Conservation (phyloP, 2,888 invertebrate species). For the Drosophila vallismaia region DNA sequence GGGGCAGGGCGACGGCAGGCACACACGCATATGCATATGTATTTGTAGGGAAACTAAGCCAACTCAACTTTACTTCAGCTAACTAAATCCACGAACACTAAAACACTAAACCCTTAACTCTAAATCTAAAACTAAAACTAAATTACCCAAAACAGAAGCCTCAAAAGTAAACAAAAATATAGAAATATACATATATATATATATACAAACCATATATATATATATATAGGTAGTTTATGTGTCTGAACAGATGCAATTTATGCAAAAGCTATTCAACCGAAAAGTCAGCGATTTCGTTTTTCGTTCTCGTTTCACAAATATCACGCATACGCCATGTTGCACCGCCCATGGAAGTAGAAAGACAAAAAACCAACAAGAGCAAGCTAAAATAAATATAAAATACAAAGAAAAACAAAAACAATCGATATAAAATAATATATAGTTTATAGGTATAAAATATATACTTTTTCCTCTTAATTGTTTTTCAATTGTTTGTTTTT, state of each 20-base stretch:
- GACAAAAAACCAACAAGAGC: not conserved
- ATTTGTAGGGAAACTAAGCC: constrained; percentile 28
- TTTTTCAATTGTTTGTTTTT: constrained; percentile 5
- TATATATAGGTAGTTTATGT: constrained; percentile 12
- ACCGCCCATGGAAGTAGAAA: constrained; percentile 28
- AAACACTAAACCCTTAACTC: not conserved
- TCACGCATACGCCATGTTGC: constrained; percentile 58
- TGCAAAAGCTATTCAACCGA: constrained; percentile 33
- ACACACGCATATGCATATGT: constrained; percentile 28
- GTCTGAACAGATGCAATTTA: constrained; percentile 17
- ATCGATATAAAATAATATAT: constrained; percentile 11
- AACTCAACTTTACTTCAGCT: constrained; percentile 30
- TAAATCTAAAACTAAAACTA: constrained; percentile 38
- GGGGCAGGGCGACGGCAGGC: constrained; percentile 43
- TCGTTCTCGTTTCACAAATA: constrained; percentile 44
- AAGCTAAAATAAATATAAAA: constrained; percentile 10
- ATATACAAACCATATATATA: not conserved
- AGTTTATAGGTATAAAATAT: constrained; percentile 8
- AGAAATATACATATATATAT: constrained; percentile 3
- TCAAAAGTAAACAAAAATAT: constrained; percentile 6
- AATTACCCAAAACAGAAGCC: constrained; percentile 32
- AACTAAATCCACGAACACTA: constrained; percentile 34
- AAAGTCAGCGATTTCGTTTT: constrained; percentile 32
- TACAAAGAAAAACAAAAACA: constrained; percentile 7
- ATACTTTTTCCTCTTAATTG: constrained; percentile 5